Conservation (phyloP, 2,888 invertebrate genomes). For the Leuctra nigra region DNA sequence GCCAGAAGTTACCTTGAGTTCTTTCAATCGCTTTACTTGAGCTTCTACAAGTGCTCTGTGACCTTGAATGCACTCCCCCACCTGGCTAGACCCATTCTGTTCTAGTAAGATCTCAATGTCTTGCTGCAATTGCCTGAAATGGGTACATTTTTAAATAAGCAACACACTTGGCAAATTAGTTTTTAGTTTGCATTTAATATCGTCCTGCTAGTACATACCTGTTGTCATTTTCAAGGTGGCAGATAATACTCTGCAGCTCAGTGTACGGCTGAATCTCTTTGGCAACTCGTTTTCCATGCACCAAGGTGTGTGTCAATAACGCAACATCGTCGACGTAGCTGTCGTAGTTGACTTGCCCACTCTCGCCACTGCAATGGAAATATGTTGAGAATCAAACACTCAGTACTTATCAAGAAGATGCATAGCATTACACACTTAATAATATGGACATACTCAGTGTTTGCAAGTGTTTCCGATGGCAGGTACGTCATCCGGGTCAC, state of each 20-base stretch:
- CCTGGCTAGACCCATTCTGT: slow-evolving; percentile 21
- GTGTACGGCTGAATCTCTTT: slow-evolving; percentile 31
- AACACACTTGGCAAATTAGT: not conserved
- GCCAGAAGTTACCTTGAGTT: slow-evolving; percentile 48
- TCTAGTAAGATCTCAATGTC: slow-evolving; percentile 16
- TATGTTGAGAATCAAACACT: too few species aligned
- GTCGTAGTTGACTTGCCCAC: not conserved
- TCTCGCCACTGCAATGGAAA: too few species aligned
- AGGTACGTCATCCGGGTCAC: slow-evolving; percentile 34
- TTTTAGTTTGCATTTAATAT: not conserved
- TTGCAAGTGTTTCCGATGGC: slow-evolving; percentile 32
- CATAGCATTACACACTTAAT: too few species aligned
- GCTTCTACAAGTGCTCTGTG: slow-evolving; percentile 56
- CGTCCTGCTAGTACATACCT: slow-evolving; percentile 30
- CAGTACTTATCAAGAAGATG: too few species aligned
- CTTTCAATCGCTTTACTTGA: slow-evolving; percentile 59
- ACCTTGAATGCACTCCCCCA: slow-evolving; percentile 51
- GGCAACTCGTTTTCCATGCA: slow-evolving; percentile 14
- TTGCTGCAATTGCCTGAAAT: slow-evolving; percentile 22
- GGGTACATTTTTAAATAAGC: not conserved
- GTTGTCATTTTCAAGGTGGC: slow-evolving; percentile 55
- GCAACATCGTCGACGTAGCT: not conserved
- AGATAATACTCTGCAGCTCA: slow-evolving; percentile 63
- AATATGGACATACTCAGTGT: too few species aligned
- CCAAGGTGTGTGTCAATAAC: slow-evolving; percentile 16